phyloP scores from a whole-genome alignment of 2,888 invertebrate species.

The Parnassius mnemosyne region DNA sequence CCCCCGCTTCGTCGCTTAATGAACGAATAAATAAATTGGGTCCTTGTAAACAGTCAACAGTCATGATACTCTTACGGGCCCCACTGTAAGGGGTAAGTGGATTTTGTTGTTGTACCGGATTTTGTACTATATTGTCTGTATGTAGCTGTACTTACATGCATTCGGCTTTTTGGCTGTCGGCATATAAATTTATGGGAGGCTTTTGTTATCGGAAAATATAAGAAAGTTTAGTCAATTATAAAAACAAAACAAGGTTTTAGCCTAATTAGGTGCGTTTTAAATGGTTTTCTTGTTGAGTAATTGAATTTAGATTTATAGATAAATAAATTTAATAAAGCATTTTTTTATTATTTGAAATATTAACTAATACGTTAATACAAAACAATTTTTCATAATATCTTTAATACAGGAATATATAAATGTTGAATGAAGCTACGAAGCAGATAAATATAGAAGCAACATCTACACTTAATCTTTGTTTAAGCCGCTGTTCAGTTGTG shows the following conservation, averaged over 20 bases:
- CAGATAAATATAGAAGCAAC: neutral
- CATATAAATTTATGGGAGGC: neutral
- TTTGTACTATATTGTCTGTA: slow-evolving; percentile 57
- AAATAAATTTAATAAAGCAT: too few species aligned
- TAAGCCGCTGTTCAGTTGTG: neutral
- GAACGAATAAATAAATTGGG: slow-evolving; percentile 78
- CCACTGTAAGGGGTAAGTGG: slow-evolving; percentile 78
- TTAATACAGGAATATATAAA: too few species aligned
- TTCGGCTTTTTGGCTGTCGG: slow-evolving; percentile 10
- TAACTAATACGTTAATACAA: too few species aligned
- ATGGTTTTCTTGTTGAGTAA: too few species aligned
- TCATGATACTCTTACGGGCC: slow-evolving; percentile 61
- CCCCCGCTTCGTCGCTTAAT: slow-evolving; percentile 70
- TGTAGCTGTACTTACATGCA: slow-evolving; percentile 29
- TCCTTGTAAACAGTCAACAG: slow-evolving; percentile 74
- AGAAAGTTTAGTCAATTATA: too few species aligned
- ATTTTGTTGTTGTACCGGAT: slow-evolving; percentile 76
- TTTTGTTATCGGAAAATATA: neutral
- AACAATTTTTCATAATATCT: too few species aligned
- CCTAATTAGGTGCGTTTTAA: too few species aligned
- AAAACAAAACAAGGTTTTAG: too few species aligned
- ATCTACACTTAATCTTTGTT: neutral
- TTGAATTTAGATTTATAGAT: too few species aligned
- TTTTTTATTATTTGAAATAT: too few species aligned
- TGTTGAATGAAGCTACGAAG: neutral